phyloP scores from a whole-genome alignment of 2,797 vertebrate species.

The Ctenosaura bakeri region DNA sequence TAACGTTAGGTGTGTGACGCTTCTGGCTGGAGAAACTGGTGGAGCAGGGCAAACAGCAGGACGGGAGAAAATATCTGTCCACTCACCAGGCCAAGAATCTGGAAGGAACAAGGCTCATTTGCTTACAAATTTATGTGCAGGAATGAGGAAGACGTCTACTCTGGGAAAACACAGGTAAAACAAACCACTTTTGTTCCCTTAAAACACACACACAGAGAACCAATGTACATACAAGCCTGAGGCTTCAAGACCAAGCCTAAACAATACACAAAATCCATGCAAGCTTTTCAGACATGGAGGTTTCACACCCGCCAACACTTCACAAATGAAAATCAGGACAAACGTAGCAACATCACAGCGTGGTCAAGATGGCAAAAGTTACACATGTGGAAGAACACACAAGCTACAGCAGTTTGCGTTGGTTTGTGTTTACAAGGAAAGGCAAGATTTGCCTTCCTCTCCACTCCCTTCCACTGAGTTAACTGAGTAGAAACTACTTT shows the following conservation, averaged over 20 bases:
- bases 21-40: not conserved
- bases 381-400: too few relatives aligned
- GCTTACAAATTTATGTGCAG: not conserved
- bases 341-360: too few relatives aligned
- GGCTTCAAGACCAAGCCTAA: not conserved
- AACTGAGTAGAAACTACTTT: too few relatives aligned
- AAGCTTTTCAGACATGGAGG: conserved; percentile 19
- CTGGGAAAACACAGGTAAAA: not conserved
- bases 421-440: too few relatives aligned
- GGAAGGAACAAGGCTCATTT: not conserved
- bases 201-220: too few relatives aligned
- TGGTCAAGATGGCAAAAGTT: too few relatives aligned
- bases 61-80: not conserved
- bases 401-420: too few relatives aligned
- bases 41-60: not conserved
- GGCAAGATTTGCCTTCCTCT: too few relatives aligned
- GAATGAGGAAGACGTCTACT: not conserved
- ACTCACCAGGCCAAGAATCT: not conserved
- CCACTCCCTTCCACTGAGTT: too few relatives aligned
- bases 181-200: not conserved
- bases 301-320: not conserved
- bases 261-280: conserved; percentile 4
- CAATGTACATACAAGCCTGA: not conserved
- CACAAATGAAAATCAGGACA: too few relatives aligned
- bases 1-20: too few relatives aligned